A percentile compares a stretch with the other conserved stretches of the same genome.
Evolutionary conservation across 37 sponge, comb jelly and placozoan species (phyloP).

Genomic region (Diacarnus erythraeanus): DNA sequence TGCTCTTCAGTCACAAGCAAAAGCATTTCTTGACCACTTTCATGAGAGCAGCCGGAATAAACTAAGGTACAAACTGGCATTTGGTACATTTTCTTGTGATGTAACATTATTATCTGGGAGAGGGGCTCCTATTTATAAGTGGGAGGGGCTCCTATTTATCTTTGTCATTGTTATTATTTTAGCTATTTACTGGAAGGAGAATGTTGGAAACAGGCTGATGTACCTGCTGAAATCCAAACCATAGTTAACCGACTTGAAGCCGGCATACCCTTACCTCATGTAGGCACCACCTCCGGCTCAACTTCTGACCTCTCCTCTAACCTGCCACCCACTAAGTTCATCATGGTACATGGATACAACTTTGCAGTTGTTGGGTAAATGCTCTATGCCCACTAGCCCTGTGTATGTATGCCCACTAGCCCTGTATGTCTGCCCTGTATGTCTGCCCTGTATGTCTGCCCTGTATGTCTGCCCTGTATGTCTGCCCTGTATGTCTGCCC

Average conservation of each 20-base stretch:
- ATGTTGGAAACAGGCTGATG: slow-evolving; percentile 84
- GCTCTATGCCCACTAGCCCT: too few species aligned
- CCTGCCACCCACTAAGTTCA: slow-evolving; percentile 32
- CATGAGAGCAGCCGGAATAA: slow-evolving; percentile 69
- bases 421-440: too few species aligned
- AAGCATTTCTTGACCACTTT: slow-evolving; percentile 86
- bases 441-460: too few species aligned
- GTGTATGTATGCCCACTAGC: too few species aligned
- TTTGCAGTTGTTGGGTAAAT: slow-evolving; percentile 86
- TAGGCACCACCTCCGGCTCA: not conserved
- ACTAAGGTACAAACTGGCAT: slow-evolving; percentile 46
- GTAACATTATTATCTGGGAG: too few species aligned
- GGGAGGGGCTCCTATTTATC: too few species aligned
- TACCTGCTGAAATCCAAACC: slow-evolving; percentile 82
- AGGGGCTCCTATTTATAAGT: too few species aligned
- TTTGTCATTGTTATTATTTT: too few species aligned
- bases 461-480: too few species aligned
- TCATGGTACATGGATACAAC: slow-evolving; percentile 59
- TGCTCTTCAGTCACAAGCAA: slow-evolving; percentile 79
- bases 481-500: too few species aligned
- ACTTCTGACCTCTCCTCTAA: not conserved
- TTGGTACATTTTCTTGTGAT: not conserved
- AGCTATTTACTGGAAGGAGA: slow-evolving; percentile 82
- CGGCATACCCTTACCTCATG: not conserved
- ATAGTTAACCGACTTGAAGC: slow-evolving; percentile 56